Base-by-base conservation (phyloP, 2,797 vertebrate genomes). In the Linurgus olivaceus region DNA sequence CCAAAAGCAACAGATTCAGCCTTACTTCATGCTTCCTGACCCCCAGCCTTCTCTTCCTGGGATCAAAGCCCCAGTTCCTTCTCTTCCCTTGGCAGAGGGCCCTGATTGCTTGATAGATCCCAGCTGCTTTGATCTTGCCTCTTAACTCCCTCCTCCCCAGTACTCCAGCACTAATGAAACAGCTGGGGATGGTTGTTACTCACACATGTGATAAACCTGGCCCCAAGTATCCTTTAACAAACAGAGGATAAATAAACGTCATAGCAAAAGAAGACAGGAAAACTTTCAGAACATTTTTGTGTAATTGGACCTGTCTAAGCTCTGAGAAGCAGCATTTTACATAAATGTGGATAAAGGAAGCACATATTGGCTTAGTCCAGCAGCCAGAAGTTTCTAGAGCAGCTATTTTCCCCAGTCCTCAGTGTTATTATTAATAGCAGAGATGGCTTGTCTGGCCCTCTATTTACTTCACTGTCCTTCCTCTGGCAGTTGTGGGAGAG, bases 1-100 rank as follows among this genome's bases (percentile, higher is more conserved):
- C 94, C 96, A 97, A 93, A 80, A 18, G 48, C 94, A 93, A 92
- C 75, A 88, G 42, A 87, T 55, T 42, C 37, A 65, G 68, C 18
- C 86, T 96, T 91, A 91, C 65, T 86, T 95, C 88, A 92, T 82
- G 14, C 68, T 95, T 96, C 92, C 81, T 96, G 94, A 92, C 88
- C 86, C 33, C 6, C 31, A 83, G 42, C 23, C 67, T 67, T 89
- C 77, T 92, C 86, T 94, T 96, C 75, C 95, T 95, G 86, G 89
- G 95, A 92, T 94, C 95, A 96, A 96, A 93, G 95, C 31, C 58
- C 68, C 26, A 86, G 38, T 75, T 95, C 75, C 81, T 88, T 86
- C 79, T 93, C 81, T 91, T 89, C 78, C 58, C 44, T 86, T 94
- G 89, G 96, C 95, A 68, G 47, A 50, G 21, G 15, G 81, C 93